Evolutionary conservation across 2,113 vertebrate species (phyloP).

Genomic region (Hippocampus mohnikei): DNA sequence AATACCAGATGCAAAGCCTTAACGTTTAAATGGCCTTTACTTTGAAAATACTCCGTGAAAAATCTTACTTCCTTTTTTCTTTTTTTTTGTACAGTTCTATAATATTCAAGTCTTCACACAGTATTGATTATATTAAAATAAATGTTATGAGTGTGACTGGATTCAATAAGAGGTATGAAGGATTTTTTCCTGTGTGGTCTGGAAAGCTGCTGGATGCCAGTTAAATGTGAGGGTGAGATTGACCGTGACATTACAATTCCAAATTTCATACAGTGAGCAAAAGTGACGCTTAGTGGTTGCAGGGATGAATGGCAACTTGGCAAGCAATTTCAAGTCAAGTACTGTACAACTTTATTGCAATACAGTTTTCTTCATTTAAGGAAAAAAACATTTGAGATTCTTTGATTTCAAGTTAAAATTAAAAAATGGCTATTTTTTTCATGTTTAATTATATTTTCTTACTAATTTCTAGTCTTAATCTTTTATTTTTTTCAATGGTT

Average conservation of each 20-base stretch:
- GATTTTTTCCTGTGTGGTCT: neutral
- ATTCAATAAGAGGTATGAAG: neutral
- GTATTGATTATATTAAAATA: neutral
- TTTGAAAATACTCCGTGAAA: neutral
- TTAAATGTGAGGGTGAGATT: neutral
- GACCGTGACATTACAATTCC: neutral
- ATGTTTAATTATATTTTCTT: no score
- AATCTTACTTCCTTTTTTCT: neutral
- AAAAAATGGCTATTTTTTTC: no score
- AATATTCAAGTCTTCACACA: neutral
- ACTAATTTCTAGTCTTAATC: no score
- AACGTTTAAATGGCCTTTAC: neutral
- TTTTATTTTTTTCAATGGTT: no score
- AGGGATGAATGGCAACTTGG: neutral
- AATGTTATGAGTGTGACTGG: neutral
- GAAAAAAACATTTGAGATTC: no score
- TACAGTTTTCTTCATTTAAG: no score
- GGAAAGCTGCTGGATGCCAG: conserved; percentile 9
- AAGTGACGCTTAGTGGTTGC: conserved; percentile 37
- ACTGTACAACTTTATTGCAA: no score
- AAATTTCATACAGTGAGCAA: neutral
- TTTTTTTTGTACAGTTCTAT: neutral
- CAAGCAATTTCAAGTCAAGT: no score
- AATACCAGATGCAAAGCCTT: conserved; percentile 11
- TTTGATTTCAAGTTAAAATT: no score